Evolutionary conservation across 2,888 invertebrate genomes (phyloP), one percentile per base, ranked within the genome.

Genomic region (Homarus gammarus): DNA sequence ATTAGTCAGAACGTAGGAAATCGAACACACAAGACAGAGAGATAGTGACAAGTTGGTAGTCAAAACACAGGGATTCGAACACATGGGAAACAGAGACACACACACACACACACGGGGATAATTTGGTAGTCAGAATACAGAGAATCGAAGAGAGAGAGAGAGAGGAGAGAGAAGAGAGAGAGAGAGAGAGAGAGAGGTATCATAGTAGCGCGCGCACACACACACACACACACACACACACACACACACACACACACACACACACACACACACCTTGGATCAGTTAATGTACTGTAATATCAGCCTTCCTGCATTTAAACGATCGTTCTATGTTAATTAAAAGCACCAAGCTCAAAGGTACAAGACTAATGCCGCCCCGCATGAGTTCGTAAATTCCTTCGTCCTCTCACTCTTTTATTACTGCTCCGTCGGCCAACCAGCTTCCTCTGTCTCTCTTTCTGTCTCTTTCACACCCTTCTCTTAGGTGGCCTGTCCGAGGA

Each of bases 321-420:
- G 79, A 79, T 79, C 79, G 79, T 79, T 79, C 61, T 61, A 79
- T 79, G 79, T 56, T 79, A 79, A 79, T 79, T 79, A 79, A 36
- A 79, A 51, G 79, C 79, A 79, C 61, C 79, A 38, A 79, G 79
- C 79, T 79, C 79, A 79, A 79, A 79, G 79, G 79, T 79, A 38
- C 31, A 61, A 51, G 79, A 61, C 79, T 79, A 79, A 79, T 79
- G 79, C n/a, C 12, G 40, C 61, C n/a, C 33, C 61, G 79, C 79
- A 79, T 79, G 79, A 79, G 79, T 79, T 79, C 56, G 79, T 79
- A 61, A 61, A 79, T 79, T 79, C 79, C 79, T 79, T n/a, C 56
- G 79, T 79, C 79, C 38, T 61, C n/a, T 61, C 33, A 61, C 79
- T 79, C 61, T 79, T 79, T 36, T n/a, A n/a, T n/a, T n/a, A n/a